Conservation (phyloP, 2,888 invertebrate species). For the Tinea pellionella region DNA sequence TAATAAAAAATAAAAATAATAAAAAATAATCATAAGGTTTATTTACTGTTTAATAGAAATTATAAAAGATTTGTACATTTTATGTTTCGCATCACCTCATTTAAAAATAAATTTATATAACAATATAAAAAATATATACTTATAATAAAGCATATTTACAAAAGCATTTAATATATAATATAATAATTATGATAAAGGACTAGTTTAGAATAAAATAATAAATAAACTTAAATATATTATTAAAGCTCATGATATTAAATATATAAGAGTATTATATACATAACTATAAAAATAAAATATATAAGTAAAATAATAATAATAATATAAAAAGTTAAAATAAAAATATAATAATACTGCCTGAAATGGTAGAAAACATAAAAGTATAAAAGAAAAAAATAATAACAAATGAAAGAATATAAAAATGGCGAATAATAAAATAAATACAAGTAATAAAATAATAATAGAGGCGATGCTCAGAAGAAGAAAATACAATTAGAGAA, state of each 20-base stretch:
- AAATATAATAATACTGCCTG: conserved; percentile 18
- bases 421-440: neutral
- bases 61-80: conserved; percentile 28
- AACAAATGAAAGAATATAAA: conserved; percentile 38
- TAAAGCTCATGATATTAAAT: conserved; percentile 14
- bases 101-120: conserved; percentile 14
- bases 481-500: conserved; percentile 19
- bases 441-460: conserved; percentile 13
- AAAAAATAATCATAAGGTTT: neutral
- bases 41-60: conserved; percentile 16
- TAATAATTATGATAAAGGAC: neutral
- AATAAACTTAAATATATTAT: conserved; percentile 7
- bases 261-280: conserved; percentile 20
- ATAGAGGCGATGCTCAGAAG: conserved; percentile 31
- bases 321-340: conserved; percentile 26
- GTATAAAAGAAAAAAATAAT: conserved; percentile 22
- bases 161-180: conserved; percentile 32
- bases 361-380: conserved; percentile 24
- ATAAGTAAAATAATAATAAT: conserved; percentile 31
- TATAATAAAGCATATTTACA: conserved; percentile 56
- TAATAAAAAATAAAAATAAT: neutral
- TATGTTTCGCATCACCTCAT: conserved; percentile 30
- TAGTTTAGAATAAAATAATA: neutral
- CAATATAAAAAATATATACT: conserved; percentile 18
- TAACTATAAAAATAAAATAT: conserved; percentile 26